These are phyloP conservation scores for Drosophila azteca DNA, from an alignment of 1,140 invertebrate species.

Conservation along the genomic window DNA sequence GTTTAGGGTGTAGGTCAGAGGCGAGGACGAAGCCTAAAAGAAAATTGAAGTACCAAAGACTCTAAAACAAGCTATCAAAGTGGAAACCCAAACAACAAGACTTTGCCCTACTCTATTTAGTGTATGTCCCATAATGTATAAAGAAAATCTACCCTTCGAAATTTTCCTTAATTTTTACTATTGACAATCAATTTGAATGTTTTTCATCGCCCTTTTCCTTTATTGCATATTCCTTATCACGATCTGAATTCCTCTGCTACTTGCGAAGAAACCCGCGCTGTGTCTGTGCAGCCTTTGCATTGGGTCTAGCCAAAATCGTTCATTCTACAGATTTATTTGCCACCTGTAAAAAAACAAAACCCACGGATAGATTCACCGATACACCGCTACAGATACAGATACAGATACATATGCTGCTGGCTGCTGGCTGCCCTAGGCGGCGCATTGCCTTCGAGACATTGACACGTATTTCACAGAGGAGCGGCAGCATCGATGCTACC, in stretches of 20 bases:
- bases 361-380: constrained; percentile 30
- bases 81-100: too few species aligned
- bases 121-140: too few species aligned
- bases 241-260: not conserved
- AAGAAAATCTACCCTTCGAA: too few species aligned
- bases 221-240: too few species aligned
- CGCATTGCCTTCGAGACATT: constrained; percentile 72
- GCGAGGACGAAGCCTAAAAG: too few species aligned
- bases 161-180: too few species aligned
- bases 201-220: too few species aligned
- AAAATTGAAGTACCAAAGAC: too few species aligned
- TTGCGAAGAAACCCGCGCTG: constrained; percentile 24
- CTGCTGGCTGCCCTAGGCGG: constrained; percentile 50
- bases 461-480: constrained; percentile 62
- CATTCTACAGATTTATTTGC: constrained; percentile 75
- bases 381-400: constrained; percentile 30
- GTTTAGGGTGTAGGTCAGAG: too few species aligned
- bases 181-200: too few species aligned
- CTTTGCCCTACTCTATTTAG: too few species aligned
- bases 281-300: constrained; percentile 41
- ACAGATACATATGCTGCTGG: constrained; percentile 28
- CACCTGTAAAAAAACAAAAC: constrained; percentile 69
- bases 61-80: too few species aligned
- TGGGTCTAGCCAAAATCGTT: constrained; percentile 56
- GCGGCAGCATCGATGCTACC: constrained; percentile 12